Percentiles rank a stretch among this genome's conserved stretches.
Evolutionary conservation across 2,888 invertebrate species (phyloP).

Genomic region (Chymomyza amoena): DNA sequence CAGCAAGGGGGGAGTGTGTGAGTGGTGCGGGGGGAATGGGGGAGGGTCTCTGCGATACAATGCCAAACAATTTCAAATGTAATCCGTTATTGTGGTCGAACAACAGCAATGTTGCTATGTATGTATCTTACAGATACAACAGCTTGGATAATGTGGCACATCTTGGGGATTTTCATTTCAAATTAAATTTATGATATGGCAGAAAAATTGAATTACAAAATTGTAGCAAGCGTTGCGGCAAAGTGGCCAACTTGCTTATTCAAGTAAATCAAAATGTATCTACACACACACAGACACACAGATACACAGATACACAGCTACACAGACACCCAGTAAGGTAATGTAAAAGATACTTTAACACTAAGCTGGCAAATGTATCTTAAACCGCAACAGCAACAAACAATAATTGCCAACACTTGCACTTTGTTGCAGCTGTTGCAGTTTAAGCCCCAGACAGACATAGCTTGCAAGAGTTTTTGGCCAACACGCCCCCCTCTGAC

Average conservation of each 20-base stretch:
- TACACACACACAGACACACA: background rate
- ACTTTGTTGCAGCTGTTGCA: too few relatives aligned
- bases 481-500: background rate
- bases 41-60: slow-evolving; percentile 33
- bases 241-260: background rate
- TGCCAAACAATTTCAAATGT: slow-evolving; percentile 70
- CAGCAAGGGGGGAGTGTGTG: too few relatives aligned
- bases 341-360: too few relatives aligned
- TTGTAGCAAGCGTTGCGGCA: slow-evolving; percentile 12
- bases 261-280: slow-evolving; percentile 36
- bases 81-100: slow-evolving; percentile 63
- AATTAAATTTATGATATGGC: slow-evolving; percentile 75
- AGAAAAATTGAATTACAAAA: slow-evolving; percentile 60
- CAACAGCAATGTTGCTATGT: slow-evolving; percentile 25
- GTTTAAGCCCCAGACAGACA: too few relatives aligned
- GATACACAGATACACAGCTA: too few relatives aligned
- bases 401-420: background rate
- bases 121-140: slow-evolving; percentile 41
- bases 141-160: slow-evolving; percentile 54
- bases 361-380: too few relatives aligned
- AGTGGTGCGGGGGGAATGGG: background rate
- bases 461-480: background rate
- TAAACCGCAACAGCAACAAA: slow-evolving; percentile 5
- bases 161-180: slow-evolving; percentile 73
- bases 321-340: slow-evolving; percentile 18